phyloP scores from a whole-genome alignment of 2,888 invertebrate species.

The Gymnocheta viridis region DNA sequence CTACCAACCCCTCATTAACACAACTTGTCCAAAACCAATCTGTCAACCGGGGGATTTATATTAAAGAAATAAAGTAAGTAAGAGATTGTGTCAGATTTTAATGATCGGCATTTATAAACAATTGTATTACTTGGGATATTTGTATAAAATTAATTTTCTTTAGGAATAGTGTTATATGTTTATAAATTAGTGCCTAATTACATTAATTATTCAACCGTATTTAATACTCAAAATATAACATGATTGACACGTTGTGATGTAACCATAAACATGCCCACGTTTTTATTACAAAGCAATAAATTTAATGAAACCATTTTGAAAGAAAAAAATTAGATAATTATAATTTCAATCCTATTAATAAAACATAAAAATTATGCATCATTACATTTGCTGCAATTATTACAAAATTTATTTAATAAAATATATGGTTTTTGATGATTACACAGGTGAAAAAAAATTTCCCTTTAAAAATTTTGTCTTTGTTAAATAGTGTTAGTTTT shows the following conservation, averaged over 20 bases:
- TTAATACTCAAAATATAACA: background rate
- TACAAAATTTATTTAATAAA: too few relatives aligned
- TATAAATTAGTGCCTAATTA: slow-evolving; percentile 9
- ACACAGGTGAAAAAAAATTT: too few relatives aligned
- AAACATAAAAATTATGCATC: too few relatives aligned
- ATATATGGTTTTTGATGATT: too few relatives aligned
- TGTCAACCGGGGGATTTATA: background rate
- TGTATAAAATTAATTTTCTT: background rate
- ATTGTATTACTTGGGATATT: background rate
- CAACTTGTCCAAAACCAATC: background rate
- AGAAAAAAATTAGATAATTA: background rate
- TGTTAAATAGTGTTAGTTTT: too few relatives aligned
- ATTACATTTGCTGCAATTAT: background rate
- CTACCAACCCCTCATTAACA: background rate
- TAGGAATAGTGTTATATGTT: background rate
- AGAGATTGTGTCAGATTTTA: slow-evolving; percentile 9
- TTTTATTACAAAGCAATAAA: background rate
- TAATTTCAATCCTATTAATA: background rate
- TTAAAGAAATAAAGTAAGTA: slow-evolving; percentile 2
- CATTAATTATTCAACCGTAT: slow-evolving; percentile 20
- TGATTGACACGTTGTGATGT: slow-evolving; percentile 4
- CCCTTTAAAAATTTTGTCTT: too few relatives aligned
- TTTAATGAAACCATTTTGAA: background rate
- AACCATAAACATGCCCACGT: background rate
- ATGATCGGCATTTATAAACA: slow-evolving; percentile 11